Base-by-base conservation (phyloP, 2,888 invertebrate species). In the Philereme vetulata region DNA sequence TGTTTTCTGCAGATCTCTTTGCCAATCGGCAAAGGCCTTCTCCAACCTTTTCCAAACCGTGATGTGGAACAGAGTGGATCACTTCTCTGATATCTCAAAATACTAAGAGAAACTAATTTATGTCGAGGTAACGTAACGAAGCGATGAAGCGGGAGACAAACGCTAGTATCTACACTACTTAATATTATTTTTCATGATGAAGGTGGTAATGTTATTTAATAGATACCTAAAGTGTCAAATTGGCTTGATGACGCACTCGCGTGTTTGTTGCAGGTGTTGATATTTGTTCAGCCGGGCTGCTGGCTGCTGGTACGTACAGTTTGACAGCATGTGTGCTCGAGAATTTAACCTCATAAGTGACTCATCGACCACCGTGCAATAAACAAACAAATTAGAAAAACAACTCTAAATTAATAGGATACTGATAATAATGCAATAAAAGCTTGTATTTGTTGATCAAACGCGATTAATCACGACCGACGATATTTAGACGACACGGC, bases 231-330 rank as follows among this genome's bases (percentile, higher is more conserved):
- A 33, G 57, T 82, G 77, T 85, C 81, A 70, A 87, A 88, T 87
- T 85, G 77, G 78, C 80, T 66, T 65, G 58, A 82, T 90, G 90
- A 90, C 90, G 90, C 85, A 88, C 81, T 75, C 66, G 62, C 59
- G 62, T 76, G 78, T 79, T 78, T 77, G 75, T 56, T 67, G 68
- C 77, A 85, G 82, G 79, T 85, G 85, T 51, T 56, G 65, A 4
- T 85, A 77, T 88, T 84, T 67, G 74, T 74, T 70, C 88, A 89
- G 86, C 82, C 84, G 88, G 40, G 60, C 54, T 51, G 51, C 44
- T 64, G 40, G 60, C 54, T 51, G 51, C 44, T 64, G 58, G 58
- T 65, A 71, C 64, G 58, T 65, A 71, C 65, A 67, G 69, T 67
- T 63, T 62, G 52, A 66, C 67, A 66, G 66, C 65, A 71, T 72